Evolutionary conservation across 2,113 vertebrate genomes (phyloP).

Genomic region (Labeo catla): DNA sequence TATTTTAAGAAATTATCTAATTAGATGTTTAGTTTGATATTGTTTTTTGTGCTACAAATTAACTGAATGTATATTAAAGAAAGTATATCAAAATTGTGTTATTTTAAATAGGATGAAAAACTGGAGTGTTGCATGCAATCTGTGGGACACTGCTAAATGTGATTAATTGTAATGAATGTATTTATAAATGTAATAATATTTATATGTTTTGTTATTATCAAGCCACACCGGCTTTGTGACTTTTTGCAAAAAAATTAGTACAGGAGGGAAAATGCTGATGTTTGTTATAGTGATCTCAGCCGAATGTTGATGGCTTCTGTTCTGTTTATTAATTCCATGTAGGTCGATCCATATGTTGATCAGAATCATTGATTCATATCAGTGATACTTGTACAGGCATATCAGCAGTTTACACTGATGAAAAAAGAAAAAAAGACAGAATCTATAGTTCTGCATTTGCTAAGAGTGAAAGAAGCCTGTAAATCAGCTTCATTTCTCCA

Average conservation of each 20-base stretch:
- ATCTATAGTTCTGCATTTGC: background rate
- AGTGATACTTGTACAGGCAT: background rate
- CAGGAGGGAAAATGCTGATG: background rate
- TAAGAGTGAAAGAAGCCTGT: background rate
- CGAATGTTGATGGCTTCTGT: background rate
- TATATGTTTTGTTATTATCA: background rate
- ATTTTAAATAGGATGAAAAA: background rate
- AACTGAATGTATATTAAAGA: background rate
- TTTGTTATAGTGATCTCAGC: background rate
- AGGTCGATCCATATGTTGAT: background rate
- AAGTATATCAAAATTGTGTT: background rate
- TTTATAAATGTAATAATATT: background rate
- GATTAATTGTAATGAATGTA: background rate
- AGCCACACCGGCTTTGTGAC: background rate
- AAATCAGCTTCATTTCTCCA: background rate
- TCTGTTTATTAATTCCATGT: background rate
- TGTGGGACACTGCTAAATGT: background rate
- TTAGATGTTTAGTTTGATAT: background rate
- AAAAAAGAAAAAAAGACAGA: background rate
- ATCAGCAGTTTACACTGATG: background rate
- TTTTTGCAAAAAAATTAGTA: background rate
- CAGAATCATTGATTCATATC: background rate
- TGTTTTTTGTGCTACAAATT: background rate
- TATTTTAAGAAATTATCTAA: no score
- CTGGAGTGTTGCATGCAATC: background rate